phyloP scores from a whole-genome alignment of 1,140 invertebrate genomes.

The Ceratina calcarata region DNA sequence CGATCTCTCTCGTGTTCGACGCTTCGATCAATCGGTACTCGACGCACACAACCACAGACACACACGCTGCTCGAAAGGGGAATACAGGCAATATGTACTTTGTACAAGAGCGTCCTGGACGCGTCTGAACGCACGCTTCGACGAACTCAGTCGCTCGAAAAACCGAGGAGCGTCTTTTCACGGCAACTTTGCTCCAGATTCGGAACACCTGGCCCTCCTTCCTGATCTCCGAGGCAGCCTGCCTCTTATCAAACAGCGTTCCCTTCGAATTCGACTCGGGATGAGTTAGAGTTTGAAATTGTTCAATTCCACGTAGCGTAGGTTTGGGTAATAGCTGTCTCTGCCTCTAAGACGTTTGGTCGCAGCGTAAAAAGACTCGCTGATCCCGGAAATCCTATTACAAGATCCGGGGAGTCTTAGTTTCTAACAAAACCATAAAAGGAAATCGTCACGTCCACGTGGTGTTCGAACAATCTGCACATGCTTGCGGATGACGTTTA shows the following conservation, averaged over 20 bases:
- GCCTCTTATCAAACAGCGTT: neutral
- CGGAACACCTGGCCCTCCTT: slow-evolving; percentile 6
- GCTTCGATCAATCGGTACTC: slow-evolving; percentile 37
- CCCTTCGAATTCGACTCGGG: neutral
- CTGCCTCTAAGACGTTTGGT: slow-evolving; percentile 25
- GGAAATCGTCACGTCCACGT: slow-evolving; percentile 55
- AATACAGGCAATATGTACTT: slow-evolving; percentile 54
- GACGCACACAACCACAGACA: neutral
- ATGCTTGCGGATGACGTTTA: slow-evolving; percentile 51
- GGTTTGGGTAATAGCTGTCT: slow-evolving; percentile 7
- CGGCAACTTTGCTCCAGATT: neutral
- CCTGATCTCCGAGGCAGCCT: slow-evolving; percentile 25
- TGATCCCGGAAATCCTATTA: slow-evolving; percentile 63
- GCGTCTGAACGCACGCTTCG: slow-evolving; percentile 46
- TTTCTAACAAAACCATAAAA: slow-evolving; percentile 51
- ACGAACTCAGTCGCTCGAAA: slow-evolving; percentile 42
- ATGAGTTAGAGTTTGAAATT: slow-evolving; percentile 1
- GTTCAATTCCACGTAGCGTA: neutral
- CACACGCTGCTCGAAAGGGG: slow-evolving; percentile 35
- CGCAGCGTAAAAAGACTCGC: neutral
- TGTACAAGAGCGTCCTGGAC: slow-evolving; percentile 62
- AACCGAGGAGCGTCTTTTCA: slow-evolving; percentile 43
- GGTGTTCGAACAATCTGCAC: slow-evolving; percentile 48
- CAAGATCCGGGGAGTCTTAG: slow-evolving; percentile 32
- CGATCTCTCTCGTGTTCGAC: neutral